phyloP scores from a whole-genome alignment of 1,140 invertebrate genomes.

The Drosophila oshimai region DNA sequence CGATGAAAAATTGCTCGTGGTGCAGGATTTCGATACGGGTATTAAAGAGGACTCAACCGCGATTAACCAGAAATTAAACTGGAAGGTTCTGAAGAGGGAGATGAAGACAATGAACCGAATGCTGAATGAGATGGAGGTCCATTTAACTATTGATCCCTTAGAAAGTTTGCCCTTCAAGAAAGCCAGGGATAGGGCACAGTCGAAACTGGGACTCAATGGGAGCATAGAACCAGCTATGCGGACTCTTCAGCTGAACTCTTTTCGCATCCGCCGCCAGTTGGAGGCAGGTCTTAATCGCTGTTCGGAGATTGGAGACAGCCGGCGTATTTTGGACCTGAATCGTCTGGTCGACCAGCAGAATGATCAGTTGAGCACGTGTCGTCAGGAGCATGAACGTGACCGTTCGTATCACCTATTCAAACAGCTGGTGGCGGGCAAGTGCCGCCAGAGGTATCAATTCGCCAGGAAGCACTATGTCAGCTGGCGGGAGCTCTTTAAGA shows the following conservation, averaged over 20 bases:
- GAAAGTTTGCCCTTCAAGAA: too few species aligned
- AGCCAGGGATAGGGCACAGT: too few species aligned
- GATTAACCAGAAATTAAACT: too few species aligned
- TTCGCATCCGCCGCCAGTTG: background rate
- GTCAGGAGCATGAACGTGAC: background rate
- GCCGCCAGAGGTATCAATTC: background rate
- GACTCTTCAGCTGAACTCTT: background rate
- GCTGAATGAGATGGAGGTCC: background rate
- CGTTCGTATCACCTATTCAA: background rate
- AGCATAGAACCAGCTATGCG: background rate
- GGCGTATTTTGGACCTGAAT: background rate
- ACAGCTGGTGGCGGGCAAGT: background rate
- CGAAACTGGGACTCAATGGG: background rate
- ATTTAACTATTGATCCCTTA: background rate
- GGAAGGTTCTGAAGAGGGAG: background rate
- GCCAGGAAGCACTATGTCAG: background rate
- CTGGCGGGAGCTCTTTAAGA: slow-evolving; percentile 1
- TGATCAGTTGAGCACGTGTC: background rate
- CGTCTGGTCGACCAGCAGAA: background rate
- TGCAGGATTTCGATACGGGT: too few species aligned
- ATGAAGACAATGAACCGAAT: background rate
- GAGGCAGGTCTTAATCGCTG: background rate
- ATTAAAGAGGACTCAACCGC: too few species aligned
- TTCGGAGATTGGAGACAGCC: background rate
- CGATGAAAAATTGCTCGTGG: too few species aligned